These are phyloP conservation scores for Apeira syringaria DNA, from an alignment of 2,888 invertebrate species.

Conservation along the genomic window DNA sequence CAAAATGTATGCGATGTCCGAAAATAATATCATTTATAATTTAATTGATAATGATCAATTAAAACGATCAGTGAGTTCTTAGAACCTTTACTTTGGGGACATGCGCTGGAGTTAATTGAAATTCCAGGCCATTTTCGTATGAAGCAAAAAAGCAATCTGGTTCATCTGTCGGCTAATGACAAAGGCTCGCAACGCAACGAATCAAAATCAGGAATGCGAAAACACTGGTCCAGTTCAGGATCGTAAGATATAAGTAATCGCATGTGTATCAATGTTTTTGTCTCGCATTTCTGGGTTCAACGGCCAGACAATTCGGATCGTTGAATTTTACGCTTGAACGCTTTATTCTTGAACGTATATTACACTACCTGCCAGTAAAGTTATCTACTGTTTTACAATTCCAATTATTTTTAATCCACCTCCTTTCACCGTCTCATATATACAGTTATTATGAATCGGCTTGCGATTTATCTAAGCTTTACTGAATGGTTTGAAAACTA, in stretches of 20 bases:
- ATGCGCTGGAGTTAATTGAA: constrained; percentile 12
- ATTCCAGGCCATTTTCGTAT: constrained; percentile 12
- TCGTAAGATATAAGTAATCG: constrained; percentile 21
- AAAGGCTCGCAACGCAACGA: constrained; percentile 19
- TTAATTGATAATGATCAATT: too few relatives aligned
- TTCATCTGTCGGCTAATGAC: constrained; percentile 14
- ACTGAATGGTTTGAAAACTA: too few relatives aligned
- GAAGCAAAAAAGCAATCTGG: constrained; percentile 17
- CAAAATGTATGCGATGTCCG: too few relatives aligned
- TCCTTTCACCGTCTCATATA: constrained; percentile 4
- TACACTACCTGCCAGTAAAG: constrained; percentile 21
- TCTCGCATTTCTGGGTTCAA: constrained; percentile 52
- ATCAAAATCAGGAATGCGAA: constrained; percentile 29
- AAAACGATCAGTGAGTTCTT: constrained; percentile 8
- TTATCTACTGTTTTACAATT: constrained; percentile 22
- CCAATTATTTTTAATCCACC: constrained; percentile 4
- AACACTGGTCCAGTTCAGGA: constrained; percentile 20
- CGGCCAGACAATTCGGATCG: constrained; percentile 63
- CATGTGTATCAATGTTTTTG: constrained; percentile 32
- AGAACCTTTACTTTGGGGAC: constrained; percentile 10
- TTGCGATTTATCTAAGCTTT: too few relatives aligned
- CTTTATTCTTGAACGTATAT: constrained; percentile 36
- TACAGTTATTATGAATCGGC: too few relatives aligned
- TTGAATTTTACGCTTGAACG: constrained; percentile 54
- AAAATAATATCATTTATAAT: too few relatives aligned